Percentiles rank a stretch among this genome's conserved stretches.
Conservation (phyloP, 2,888 invertebrate genomes). For the Thera obeliscata region DNA sequence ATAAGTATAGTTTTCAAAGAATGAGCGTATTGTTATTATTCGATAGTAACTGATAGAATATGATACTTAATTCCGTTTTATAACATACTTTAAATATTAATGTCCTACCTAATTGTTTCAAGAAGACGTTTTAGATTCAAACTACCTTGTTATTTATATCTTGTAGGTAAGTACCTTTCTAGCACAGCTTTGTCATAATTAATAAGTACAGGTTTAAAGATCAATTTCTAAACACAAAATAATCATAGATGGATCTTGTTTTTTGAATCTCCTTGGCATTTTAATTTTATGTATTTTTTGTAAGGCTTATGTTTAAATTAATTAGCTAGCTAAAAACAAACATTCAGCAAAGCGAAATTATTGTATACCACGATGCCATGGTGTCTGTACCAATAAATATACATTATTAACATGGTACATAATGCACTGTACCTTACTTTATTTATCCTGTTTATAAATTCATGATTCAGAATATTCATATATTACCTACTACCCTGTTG, state of each 20-base stretch:
- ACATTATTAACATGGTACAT: no score
- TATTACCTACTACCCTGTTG: neutral
- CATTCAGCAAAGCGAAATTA: no score
- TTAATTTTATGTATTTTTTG: constrained; percentile 21
- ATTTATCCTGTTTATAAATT: no score
- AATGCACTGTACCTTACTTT: no score
- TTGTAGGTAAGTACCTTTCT: neutral
- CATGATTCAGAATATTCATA: no score
- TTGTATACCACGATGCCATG: no score
- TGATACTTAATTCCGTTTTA: neutral
- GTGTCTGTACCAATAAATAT: no score
- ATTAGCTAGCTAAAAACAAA: no score
- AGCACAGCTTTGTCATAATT: constrained; percentile 8
- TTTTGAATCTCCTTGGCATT: constrained; percentile 41
- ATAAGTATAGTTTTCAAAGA: neutral
- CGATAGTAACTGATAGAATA: neutral
- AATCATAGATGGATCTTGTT: constrained; percentile 30
- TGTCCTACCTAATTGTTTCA: neutral
- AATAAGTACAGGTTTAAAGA: constrained; percentile 7
- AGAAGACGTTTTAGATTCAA: neutral
- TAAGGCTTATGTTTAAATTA: constrained; percentile 40
- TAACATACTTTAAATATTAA: neutral
- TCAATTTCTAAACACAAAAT: constrained; percentile 1
- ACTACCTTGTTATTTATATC: neutral
- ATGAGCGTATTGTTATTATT: neutral